phyloP scores from a whole-genome alignment of 2,113 vertebrate species.

The Neofelis nebulosa region DNA sequence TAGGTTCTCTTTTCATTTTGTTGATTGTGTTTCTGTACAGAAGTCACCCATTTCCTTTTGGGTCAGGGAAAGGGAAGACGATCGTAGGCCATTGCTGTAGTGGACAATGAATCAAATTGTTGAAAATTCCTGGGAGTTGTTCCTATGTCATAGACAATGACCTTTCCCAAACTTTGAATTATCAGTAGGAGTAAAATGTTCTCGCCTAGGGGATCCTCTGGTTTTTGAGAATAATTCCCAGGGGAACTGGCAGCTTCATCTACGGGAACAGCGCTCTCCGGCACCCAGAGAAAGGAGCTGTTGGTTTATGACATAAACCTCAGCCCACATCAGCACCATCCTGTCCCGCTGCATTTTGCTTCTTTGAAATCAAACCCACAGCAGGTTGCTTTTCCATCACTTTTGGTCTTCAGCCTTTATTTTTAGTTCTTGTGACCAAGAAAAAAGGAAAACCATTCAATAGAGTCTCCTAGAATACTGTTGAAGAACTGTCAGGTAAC shows the following conservation, averaged over 20 bases:
- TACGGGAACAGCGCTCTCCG: not conserved
- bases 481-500: not conserved
- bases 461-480: not conserved
- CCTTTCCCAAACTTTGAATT: not conserved
- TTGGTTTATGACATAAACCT: rapidly evolving
- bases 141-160: not conserved
- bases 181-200: not conserved
- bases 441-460: not conserved
- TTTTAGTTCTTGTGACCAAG: not conserved
- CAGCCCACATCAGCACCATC: rapidly evolving
- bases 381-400: not conserved
- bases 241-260: rapidly evolving
- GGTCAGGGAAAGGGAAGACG: not conserved
- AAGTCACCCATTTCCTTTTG: not conserved
- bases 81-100: rapidly evolving
- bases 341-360: not conserved
- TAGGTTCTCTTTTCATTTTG: not conserved
- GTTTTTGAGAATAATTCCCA: not conserved
- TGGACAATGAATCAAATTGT: not conserved
- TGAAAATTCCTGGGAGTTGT: not conserved
- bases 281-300: too few relatives aligned
- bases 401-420: not conserved
- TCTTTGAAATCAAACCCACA: not conserved
- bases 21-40: not conserved
- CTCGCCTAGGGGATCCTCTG: too few relatives aligned